A percentile compares a stretch with the other conserved stretches of the same genome.
Conservation (phyloP, 2,113 vertebrate genomes). For the Gymnobelideus leadbeateri region DNA sequence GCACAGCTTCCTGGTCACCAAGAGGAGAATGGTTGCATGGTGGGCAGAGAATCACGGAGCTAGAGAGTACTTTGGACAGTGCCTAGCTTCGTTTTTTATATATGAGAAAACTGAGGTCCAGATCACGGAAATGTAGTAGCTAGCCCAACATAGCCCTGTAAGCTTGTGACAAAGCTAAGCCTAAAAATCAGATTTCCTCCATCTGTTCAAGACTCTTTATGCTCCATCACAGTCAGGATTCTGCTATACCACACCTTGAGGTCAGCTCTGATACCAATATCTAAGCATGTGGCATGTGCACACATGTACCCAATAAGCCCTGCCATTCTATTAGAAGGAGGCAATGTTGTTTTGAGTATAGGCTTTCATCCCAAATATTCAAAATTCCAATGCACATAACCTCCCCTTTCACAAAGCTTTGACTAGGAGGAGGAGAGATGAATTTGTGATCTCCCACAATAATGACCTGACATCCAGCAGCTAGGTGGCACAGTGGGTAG, state of each 20-base stretch:
- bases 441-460: not conserved
- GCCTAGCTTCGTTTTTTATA: not conserved
- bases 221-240: not conserved
- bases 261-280: not conserved
- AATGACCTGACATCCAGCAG: not conserved
- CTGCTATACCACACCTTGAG: not conserved
- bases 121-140: not conserved
- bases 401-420: slow-evolving; percentile 12
- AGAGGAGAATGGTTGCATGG: not conserved
- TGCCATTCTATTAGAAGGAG: not conserved
- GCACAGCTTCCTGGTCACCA: not conserved
- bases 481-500: not conserved
- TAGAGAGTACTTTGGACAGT: not conserved
- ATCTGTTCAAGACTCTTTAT: not conserved
- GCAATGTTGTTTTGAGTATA: slow-evolving; percentile 18
- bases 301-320: not conserved
- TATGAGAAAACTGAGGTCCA: not conserved
- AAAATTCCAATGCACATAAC: not conserved
- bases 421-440: not conserved
- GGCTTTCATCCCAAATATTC: not conserved
- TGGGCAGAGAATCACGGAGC: not conserved
- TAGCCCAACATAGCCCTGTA: not conserved
- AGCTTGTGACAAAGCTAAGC: not conserved
- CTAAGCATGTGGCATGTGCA: too few relatives aligned
- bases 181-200: not conserved